Percentiles rank a stretch among this genome's conserved stretches.
Evolutionary conservation across 2,113 vertebrate genomes (phyloP).

Genomic region (Aramus guarauna): DNA sequence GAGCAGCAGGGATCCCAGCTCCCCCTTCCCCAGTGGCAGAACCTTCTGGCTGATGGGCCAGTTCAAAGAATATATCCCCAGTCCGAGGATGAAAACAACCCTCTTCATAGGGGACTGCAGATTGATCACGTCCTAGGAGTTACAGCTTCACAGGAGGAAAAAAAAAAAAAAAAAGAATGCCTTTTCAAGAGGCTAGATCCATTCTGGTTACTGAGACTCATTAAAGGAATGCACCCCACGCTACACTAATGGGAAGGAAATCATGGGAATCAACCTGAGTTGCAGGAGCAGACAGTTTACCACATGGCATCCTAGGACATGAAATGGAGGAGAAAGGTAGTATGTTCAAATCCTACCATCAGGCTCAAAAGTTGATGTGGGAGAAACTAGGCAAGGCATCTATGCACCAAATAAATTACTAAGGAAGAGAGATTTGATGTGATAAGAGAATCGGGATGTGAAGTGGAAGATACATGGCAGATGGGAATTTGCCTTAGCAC

Average conservation of each 20-base stretch:
- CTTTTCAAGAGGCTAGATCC: neutral
- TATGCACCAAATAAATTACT: neutral
- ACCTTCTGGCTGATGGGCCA: fast-evolving
- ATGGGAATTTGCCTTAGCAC: neutral
- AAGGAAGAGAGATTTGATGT: neutral
- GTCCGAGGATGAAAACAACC: neutral
- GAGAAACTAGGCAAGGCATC: neutral
- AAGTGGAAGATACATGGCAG: neutral
- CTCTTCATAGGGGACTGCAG: neutral
- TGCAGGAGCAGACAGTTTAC: neutral
- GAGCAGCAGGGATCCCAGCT: neutral
- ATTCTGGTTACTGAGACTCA: neutral
- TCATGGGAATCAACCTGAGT: neutral
- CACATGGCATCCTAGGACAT: neutral
- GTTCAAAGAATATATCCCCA: neutral
- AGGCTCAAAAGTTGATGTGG: neutral
- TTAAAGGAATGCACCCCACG: neutral
- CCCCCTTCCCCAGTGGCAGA: neutral
- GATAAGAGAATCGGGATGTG: neutral
- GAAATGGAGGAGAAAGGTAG: neutral
- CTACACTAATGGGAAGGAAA: neutral
- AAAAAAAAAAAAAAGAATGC: fast-evolving
- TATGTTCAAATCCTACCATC: neutral
- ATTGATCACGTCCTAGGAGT: neutral
- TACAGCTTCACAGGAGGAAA: neutral